Evolutionary conservation across 2,888 invertebrate genomes (phyloP).

Genomic region (Hirtodrosophila trivittata): DNA sequence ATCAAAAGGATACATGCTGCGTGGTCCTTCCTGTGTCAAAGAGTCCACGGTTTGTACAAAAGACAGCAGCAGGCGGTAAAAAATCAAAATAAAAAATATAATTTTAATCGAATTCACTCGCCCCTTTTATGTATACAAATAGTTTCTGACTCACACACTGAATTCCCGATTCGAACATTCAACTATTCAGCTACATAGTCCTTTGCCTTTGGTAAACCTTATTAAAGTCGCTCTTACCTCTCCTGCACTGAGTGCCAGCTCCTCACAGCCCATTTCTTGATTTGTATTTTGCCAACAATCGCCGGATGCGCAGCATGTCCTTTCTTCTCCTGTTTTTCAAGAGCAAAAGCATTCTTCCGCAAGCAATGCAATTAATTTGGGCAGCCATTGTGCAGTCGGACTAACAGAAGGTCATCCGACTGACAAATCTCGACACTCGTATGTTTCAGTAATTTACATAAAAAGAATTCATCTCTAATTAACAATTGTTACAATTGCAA

Average conservation of each 20-base stretch:
- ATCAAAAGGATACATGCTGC: constrained; percentile 77
- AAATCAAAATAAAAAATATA: constrained; percentile 64
- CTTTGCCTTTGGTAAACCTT: constrained; percentile 51
- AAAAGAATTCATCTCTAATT: constrained; percentile 52
- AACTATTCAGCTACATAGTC: constrained; percentile 28
- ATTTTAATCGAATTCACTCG: constrained; percentile 78
- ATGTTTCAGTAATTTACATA: constrained; percentile 49
- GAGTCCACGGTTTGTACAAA: constrained; percentile 31
- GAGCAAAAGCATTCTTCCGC: constrained; percentile 58
- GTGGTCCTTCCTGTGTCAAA: constrained; percentile 42
- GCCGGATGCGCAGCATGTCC: constrained; percentile 66
- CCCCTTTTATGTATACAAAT: constrained; percentile 61
- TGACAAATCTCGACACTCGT: constrained; percentile 32
- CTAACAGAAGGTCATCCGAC: constrained; percentile 4
- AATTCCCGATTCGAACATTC: constrained; percentile 28
- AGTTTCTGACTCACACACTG: constrained; percentile 55
- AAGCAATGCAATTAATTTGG: constrained; percentile 66
- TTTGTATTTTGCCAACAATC: constrained; percentile 81
- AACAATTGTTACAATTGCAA: constrained; percentile 46
- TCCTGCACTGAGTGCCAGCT: not conserved
- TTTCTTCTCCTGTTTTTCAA: not conserved
- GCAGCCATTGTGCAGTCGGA: constrained; percentile 15
- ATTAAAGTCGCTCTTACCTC: constrained; percentile 52
- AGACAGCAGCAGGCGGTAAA: constrained; percentile 44
- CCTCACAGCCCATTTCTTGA: constrained; percentile 40